phyloP scores from a whole-genome alignment of 2,797 vertebrate species.

The Hyperoplus immaculatus region DNA sequence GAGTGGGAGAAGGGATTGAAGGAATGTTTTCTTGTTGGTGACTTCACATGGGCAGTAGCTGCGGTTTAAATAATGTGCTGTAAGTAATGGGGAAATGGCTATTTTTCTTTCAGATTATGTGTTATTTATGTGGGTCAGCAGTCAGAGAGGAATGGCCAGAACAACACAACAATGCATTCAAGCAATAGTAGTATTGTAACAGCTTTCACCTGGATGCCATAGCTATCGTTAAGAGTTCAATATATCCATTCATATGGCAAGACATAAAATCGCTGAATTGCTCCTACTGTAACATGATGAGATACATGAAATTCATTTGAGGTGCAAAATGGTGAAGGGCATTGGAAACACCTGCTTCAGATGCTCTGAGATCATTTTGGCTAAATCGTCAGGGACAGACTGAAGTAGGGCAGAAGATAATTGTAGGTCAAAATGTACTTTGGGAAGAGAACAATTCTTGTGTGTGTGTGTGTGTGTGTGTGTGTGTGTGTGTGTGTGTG shows the following conservation, averaged over 20 bases:
- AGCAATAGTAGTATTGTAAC: background rate
- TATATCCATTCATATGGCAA: background rate
- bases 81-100: background rate
- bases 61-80: constrained; percentile 32
- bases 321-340: constrained; percentile 50
- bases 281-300: background rate
- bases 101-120: background rate
- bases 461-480: background rate
- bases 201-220: background rate
- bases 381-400: constrained; percentile 33
- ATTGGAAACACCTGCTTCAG: constrained; percentile 51
- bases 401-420: constrained; percentile 60
- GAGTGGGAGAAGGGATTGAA: constrained; percentile 8
- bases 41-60: constrained; percentile 24
- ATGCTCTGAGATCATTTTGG: constrained; percentile 20
- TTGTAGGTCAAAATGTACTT: constrained; percentile 60
- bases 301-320: background rate
- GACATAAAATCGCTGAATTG: background rate
- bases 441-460: constrained; percentile 33
- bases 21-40: constrained; percentile 39
- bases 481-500: constrained; percentile 6
- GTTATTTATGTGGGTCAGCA: background rate
- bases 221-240: background rate
- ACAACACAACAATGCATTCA: background rate
- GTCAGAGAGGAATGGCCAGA: background rate